Evolutionary conservation across 2,113 vertebrate species (phyloP).

Genomic region (Sinocyclocheilus rhinocerous): DNA sequence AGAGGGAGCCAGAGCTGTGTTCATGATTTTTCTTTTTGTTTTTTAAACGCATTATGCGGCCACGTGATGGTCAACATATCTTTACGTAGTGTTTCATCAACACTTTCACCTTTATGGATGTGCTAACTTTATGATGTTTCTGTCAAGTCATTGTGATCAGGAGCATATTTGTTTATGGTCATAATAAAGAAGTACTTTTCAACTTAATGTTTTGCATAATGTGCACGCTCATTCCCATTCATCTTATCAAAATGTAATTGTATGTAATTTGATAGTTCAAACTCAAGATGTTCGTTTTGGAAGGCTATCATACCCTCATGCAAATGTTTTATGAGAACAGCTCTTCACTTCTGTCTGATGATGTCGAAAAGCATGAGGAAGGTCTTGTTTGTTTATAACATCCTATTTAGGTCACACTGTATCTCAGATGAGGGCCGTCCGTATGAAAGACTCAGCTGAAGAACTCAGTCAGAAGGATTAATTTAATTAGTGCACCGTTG

Average conservation of each 20-base stretch:
- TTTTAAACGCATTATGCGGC: not conserved
- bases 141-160: not conserved
- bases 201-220: not conserved
- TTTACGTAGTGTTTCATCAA: not conserved
- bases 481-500: slow-evolving; percentile 47
- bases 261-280: slow-evolving; percentile 3
- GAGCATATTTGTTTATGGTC: not conserved
- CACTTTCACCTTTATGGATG: not conserved
- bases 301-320: not conserved
- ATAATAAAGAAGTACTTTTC: not conserved
- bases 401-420: slow-evolving; percentile 3
- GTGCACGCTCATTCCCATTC: not conserved
- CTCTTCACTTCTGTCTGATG: not conserved
- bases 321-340: slow-evolving; percentile 20
- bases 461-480: slow-evolving; percentile 42
- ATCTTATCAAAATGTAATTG: not conserved
- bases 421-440: not conserved
- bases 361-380: slow-evolving; percentile 7
- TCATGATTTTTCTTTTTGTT: not conserved
- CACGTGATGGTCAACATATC: not conserved
- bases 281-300: not conserved
- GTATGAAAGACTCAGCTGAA: not conserved
- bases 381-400: slow-evolving; percentile 4
- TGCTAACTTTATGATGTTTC: not conserved
- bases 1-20: slow-evolving; percentile 60